Evolutionary conservation across 2,888 invertebrate genomes (phyloP).

Genomic region (Pristionchus entomophagus): DNA sequence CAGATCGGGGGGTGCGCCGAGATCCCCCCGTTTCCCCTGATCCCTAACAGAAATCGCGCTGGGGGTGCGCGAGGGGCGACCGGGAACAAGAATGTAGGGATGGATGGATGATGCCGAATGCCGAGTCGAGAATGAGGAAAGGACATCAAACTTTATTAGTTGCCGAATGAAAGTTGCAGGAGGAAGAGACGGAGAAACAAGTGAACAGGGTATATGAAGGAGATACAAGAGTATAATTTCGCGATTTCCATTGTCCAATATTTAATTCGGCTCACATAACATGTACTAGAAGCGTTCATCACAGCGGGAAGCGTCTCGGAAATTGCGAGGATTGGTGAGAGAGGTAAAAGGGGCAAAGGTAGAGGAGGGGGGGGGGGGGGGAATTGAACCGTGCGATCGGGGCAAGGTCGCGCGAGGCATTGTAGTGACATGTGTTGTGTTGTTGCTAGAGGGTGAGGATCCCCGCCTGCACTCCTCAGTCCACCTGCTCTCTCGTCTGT

Average conservation of each 20-base stretch:
- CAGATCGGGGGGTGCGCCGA: background rate
- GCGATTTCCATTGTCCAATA: too few relatives aligned
- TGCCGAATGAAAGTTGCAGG: too few relatives aligned
- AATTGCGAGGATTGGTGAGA: background rate
- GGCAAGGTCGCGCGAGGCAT: background rate
- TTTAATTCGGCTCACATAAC: too few relatives aligned
- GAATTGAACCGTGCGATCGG: background rate
- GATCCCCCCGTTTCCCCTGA: background rate
- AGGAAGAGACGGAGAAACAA: too few relatives aligned
- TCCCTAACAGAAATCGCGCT: background rate
- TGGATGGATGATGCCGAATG: too few relatives aligned
- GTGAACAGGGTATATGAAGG: background rate
- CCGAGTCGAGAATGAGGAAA: too few relatives aligned
- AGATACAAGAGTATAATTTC: background rate
- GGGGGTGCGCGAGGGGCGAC: too few relatives aligned
- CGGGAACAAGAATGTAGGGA: too few relatives aligned
- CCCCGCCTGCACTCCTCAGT: background rate
- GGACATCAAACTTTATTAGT: too few relatives aligned
- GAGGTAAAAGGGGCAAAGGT: background rate
- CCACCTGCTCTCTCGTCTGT: background rate
- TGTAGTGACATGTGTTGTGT: conserved; percentile 14
- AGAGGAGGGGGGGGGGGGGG: background rate
- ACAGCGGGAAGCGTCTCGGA: background rate
- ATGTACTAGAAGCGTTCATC: too few relatives aligned
- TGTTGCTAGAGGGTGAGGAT: background rate